Base-by-base conservation (phyloP, 2,113 vertebrate species). In the Pithys albifrons region DNA sequence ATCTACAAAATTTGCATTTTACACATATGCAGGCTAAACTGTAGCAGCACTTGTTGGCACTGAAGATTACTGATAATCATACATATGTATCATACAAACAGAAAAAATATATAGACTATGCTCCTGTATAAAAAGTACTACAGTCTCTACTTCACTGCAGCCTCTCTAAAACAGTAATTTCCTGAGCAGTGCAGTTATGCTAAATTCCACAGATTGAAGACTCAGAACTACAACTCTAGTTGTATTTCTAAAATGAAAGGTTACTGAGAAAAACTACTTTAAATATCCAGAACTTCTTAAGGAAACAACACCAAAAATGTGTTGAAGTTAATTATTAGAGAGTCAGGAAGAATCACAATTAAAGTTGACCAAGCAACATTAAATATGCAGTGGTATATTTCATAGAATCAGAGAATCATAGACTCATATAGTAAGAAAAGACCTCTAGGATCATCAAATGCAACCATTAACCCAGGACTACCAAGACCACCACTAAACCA, bases 191-290 rank as follows among this genome's bases (percentile, higher is more conserved):
- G 7, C 6, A 1, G 12, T 51, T 75, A 64, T 22, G 24, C 24
- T 62, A 64, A 90, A 74, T 61, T 83, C 39, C 62, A 58, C 37
- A 94, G 51, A 79, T 2, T 39, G 28, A 92, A 79, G 45, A 58
- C 29, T 89, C 35, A 57, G 19, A 90, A 88, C 6, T 73, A 72
- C 0, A 4, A 69, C 85, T 61, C 33, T 45, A 78, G 52, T 15
- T 46, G 24, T 39, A 89, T 12, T 76, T 76, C 33, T 74, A 59
- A 95, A 95, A 91, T 65, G 1, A 61, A 91, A 95, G 27, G 41
- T 94, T 95, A 96, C 2, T 5, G 31, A 86, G 81, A n/a, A 96
- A 51, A 79, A 82, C 4, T 54, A 82, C 57, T 94, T 89, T 74
- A 96, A 97, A 92, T 45, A 85, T 43, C 67, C 28, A 55, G 1